Evolutionary conservation across 2,113 vertebrate species (phyloP).

Genomic region (Actinemys pallida): DNA sequence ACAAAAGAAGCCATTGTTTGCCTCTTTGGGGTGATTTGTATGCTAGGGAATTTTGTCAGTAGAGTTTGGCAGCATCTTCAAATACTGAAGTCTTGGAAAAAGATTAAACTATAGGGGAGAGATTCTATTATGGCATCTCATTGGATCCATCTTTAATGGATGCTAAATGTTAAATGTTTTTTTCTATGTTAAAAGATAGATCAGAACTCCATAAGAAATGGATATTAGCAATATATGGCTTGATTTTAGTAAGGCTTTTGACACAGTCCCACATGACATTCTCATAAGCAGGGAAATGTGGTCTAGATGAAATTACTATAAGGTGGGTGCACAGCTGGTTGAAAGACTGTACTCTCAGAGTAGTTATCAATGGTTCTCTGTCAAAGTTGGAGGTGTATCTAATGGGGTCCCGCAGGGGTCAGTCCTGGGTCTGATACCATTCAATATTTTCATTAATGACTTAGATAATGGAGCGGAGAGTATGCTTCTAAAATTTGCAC

Average conservation of each 20-base stretch:
- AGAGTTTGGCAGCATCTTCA: background rate
- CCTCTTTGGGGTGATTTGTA: background rate
- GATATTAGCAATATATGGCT: background rate
- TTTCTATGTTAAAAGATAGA: background rate
- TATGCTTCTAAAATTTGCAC: background rate
- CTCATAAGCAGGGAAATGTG: background rate
- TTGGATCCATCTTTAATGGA: background rate
- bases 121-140: background rate
- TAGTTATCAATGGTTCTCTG: background rate
- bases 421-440: background rate
- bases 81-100: accelerated
- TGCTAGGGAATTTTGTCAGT: background rate
- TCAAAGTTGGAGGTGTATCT: background rate
- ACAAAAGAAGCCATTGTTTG: background rate
- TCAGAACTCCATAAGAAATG: background rate
- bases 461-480: background rate
- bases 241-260: background rate
- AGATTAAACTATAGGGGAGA: background rate
- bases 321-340: background rate
- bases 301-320: background rate
- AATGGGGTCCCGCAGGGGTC: background rate
- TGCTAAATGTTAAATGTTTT: background rate
- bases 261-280: background rate
- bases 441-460: background rate
- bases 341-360: background rate